Conservation (phyloP, 2,113 vertebrate genomes). For the Xenopus tropicalis region DNA sequence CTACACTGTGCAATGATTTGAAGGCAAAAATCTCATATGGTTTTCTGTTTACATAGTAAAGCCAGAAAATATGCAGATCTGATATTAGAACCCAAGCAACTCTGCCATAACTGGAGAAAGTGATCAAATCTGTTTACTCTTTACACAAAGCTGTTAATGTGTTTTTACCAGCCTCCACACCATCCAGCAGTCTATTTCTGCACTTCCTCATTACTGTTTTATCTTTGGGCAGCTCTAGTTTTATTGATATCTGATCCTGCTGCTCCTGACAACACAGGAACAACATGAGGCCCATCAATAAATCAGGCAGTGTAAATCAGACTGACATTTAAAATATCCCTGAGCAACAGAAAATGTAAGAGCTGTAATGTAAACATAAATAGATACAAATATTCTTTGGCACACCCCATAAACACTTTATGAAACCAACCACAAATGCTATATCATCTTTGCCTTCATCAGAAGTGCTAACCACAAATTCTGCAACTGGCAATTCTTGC, state of each 20-base stretch:
- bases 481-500: too few relatives aligned
- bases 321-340: conserved; percentile 20
- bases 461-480: too few relatives aligned
- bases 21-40: too few relatives aligned
- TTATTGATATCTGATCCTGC: conserved; percentile 54
- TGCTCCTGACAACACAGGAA: conserved; percentile 53
- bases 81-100: too few relatives aligned
- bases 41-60: too few relatives aligned
- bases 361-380: background rate
- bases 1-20: too few relatives aligned
- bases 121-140: background rate
- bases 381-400: too few relatives aligned
- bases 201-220: conserved; percentile 49
- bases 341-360: background rate
- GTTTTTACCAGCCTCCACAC: background rate
- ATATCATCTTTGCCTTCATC: too few relatives aligned
- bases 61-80: too few relatives aligned
- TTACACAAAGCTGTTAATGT: background rate
- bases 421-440: too few relatives aligned
- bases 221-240: conserved; percentile 51
- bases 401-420: too few relatives aligned
- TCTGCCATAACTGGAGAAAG: background rate
- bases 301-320: conserved; percentile 50
- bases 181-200: conserved; percentile 28
- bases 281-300: conserved; percentile 51